Base-by-base conservation (phyloP, 2,888 invertebrate genomes). In the Hirtodrosophila duncani region DNA sequence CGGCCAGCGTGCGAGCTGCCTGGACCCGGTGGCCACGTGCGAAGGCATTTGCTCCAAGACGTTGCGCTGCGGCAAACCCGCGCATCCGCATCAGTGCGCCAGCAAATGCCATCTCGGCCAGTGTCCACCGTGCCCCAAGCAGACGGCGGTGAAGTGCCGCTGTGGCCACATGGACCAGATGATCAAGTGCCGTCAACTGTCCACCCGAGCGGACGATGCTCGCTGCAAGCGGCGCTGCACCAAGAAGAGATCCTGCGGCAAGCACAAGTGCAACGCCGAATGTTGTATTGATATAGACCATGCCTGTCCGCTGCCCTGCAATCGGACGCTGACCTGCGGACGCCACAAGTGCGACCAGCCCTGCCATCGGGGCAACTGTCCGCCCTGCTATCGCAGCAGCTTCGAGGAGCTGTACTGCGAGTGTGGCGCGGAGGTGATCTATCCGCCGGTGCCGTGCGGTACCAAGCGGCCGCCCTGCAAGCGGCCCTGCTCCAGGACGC, bases 401-500 rank as follows among this genome's bases (percentile, higher is more conserved):
- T 97, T 97, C 88, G 94, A 95, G 41, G 98, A 99, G 87, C 88
- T 98, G 38, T 91, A 91, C 11, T 99, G 99, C 85, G 93, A 93
- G 83, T 99, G 99, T 86, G 98, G 98, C 4, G 89, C 91, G 0
- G 91, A 93, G 63, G 94, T 97, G 18, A 87, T 94, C 42, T 92
- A 93, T 84, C 98, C 99, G 1, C 99, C 99, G 0, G 92, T 99
- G 37, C 91, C 95, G 0, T 99, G 99, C 86, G 98, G 98, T 10
- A 93, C 96, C 0, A 91, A 92, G 53, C 92, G 93, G 2, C 98
- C 98, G 0, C 87, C 89, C 2, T 99, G 99, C 88, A 87, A 88
- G 30, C 89, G 91, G 10, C 92, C 92, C 0, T 99, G 98, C 86
- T 89, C 91, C 0, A 90, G 95, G 33, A 83, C 86, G 18, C 94